Percentiles rank a stretch among this genome's conserved stretches.
Evolutionary conservation across 1,140 invertebrate genomes (phyloP).

Genomic region (Antheraea pernyi): DNA sequence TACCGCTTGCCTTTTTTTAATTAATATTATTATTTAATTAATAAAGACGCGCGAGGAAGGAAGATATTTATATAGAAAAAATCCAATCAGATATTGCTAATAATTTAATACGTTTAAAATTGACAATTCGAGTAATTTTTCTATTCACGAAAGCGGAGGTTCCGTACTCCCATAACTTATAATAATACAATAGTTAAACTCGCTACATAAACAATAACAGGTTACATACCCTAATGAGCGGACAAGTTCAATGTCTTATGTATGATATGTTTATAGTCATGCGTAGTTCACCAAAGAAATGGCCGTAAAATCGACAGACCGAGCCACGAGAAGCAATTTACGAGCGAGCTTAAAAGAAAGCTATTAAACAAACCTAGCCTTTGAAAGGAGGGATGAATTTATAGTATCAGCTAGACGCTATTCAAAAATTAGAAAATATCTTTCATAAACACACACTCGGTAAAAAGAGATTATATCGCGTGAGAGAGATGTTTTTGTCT

Average conservation of each 20-base stretch:
- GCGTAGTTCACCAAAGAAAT: conserved; percentile 19
- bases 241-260: conserved; percentile 1
- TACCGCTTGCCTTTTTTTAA: too few relatives aligned
- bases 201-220: neutral
- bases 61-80: too few relatives aligned
- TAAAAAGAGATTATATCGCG: conserved; percentile 18
- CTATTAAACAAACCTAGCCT: conserved; percentile 45
- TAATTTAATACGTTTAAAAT: too few relatives aligned
- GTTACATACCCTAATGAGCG: neutral
- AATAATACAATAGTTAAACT: neutral
- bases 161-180: too few relatives aligned
- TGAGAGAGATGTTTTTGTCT: conserved; percentile 9
- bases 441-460: conserved; percentile 10
- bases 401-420: conserved; percentile 21
- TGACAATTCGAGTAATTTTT: too few relatives aligned
- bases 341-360: conserved; percentile 44
- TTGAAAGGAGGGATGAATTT: conserved; percentile 33
- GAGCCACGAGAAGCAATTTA: conserved; percentile 52
- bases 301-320: conserved; percentile 49
- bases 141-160: too few relatives aligned
- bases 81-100: too few relatives aligned
- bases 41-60: too few relatives aligned
- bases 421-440: conserved; percentile 21
- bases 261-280: neutral
- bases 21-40: too few relatives aligned